Percentiles rank a stretch among this genome's conserved stretches.
Evolutionary conservation across 2,797 vertebrate genomes (phyloP).

Genomic region (Cryptoprocta ferox): DNA sequence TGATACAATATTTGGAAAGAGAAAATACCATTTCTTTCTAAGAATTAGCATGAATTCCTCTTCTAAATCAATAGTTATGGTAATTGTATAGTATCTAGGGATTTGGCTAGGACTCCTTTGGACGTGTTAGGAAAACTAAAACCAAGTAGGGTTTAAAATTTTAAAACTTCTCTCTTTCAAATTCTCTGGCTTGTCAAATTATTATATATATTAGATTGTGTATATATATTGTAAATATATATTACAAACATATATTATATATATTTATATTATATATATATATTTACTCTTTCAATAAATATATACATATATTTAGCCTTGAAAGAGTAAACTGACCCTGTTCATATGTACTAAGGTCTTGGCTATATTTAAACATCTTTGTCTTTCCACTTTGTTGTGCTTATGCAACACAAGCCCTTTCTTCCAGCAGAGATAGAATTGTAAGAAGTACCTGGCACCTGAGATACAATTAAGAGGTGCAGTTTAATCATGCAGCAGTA

Average conservation of each 20-base stretch:
- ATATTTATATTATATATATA: neutral
- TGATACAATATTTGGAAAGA: slow-evolving; percentile 12
- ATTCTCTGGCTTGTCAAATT: neutral
- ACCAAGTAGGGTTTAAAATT: neutral
- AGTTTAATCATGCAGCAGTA: neutral
- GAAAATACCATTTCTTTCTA: neutral
- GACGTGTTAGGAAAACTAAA: slow-evolving; percentile 48
- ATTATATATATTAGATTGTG: neutral
- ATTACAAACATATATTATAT: neutral
- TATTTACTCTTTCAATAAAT: too few species aligned
- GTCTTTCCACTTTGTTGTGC: neutral
- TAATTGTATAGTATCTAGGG: neutral
- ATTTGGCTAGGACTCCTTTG: neutral
- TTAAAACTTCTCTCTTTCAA: neutral
- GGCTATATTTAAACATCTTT: neutral
- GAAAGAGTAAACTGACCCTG: neutral
- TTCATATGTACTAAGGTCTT: neutral
- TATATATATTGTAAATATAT: neutral
- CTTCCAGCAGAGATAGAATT: neutral
- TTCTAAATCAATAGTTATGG: slow-evolving; percentile 6
- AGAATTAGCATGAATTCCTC: neutral
- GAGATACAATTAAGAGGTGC: neutral
- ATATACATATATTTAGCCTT: neutral
- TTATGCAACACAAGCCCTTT: neutral
- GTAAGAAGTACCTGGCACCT: neutral